Base-by-base conservation (phyloP, 23 tunicate genomes). In the Corella eumyota region DNA sequence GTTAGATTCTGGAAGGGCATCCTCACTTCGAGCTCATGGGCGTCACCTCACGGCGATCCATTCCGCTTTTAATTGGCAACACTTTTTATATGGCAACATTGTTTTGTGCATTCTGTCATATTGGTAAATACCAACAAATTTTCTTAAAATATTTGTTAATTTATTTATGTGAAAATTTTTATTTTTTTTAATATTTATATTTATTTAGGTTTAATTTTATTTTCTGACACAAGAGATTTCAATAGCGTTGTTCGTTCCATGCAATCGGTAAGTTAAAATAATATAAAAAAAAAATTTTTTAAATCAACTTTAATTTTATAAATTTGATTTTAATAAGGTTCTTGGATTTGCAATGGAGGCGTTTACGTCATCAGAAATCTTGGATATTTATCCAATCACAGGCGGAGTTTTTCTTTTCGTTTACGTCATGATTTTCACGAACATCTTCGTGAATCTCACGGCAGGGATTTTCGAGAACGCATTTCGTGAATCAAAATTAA, bases 331-430 rank as follows among this genome's bases (percentile, higher is more conserved):
- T 40, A 20, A 44, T 17, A 61, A 80, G 90, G 67, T 80, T 20
- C 59, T 82, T 35, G 92, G 76, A 13, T 82, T 52, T 49, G 62
- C 92, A 1, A 78, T 78, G 67, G 81, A 62, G 56, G 92, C 92
- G 5, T 82, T 66, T 59, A 82, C 78, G 36, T 66, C 73, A 1
- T 7, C 70, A 48, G 55, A 61, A 37, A 26, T 82, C 28, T 56
- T 82, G 45, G 71, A 64, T 3, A 26, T 4, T 19, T 68, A 82
- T 37, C 92, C 92, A 1, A 21, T 61, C 32, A 35, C 20, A 5
- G 92, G 92, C 9, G 38, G 76, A 46, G 26, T 51, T 21, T 82
- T 50, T 57, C 74, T 73, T 5, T 46, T 74, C 13, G 54, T 67
- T 19, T 82, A 73, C 32, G 23, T 67, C 45, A 40, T 61, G 11